Percentiles rank a stretch among this genome's conserved stretches.
Conservation (phyloP, 2,888 invertebrate genomes). For the Phoenoteleia sp. region DNA sequence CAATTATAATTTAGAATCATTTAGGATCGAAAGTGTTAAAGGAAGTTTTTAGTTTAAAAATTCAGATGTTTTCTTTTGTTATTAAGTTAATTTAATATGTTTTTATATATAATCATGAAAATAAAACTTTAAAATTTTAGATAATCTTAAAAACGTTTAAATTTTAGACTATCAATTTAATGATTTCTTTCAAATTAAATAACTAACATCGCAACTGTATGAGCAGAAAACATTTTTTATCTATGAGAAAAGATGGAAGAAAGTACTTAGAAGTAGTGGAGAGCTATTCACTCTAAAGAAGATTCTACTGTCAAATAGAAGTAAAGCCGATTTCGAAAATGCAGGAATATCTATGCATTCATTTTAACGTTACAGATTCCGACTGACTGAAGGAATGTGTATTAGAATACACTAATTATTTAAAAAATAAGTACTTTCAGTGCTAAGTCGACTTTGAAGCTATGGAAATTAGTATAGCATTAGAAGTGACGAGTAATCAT, state of each 20-base stretch:
- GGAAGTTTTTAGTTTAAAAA: too few relatives aligned
- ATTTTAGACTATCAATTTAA: too few relatives aligned
- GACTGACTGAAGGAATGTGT: not conserved
- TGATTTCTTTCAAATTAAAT: too few relatives aligned
- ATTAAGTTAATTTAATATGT: too few relatives aligned
- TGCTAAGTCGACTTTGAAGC: conserved; percentile 11
- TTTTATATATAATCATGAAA: too few relatives aligned
- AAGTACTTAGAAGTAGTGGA: conserved; percentile 20
- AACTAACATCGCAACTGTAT: too few relatives aligned
- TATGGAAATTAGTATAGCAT: conserved; percentile 32
- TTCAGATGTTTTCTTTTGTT: too few relatives aligned
- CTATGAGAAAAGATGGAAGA: not conserved
- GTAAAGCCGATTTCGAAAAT: not conserved
- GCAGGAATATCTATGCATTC: not conserved
- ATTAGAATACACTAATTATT: not conserved
- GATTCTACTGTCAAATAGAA: conserved; percentile 26
- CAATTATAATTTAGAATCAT: too few relatives aligned
- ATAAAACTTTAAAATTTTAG: too few relatives aligned
- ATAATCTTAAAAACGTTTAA: too few relatives aligned
- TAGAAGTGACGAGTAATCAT: conserved; percentile 57
- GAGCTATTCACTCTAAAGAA: conserved; percentile 12
- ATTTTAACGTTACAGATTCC: not conserved
- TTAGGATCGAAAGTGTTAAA: too few relatives aligned
- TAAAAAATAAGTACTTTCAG: not conserved
- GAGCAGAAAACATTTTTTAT: too few relatives aligned